Evolutionary conservation across 2,113 vertebrate species (phyloP).

Genomic region (Scolopax mira): DNA sequence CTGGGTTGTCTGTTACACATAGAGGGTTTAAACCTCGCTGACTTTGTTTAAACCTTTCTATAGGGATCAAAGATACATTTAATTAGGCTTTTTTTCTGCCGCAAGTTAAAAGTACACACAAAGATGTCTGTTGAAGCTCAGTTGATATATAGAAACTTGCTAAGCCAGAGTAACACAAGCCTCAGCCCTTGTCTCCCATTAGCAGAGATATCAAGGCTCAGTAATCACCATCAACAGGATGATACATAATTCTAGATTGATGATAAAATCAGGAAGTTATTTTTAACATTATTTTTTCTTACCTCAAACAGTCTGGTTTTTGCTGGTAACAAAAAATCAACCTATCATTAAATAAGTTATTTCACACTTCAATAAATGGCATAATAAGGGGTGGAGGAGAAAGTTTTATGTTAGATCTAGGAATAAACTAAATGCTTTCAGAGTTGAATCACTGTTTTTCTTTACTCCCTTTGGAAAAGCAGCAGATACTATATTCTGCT

Average conservation of each 20-base stretch:
- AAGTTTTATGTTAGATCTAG: conserved; percentile 64
- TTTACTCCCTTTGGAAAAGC: conserved; percentile 77
- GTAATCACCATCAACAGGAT: neutral
- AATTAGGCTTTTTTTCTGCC: conserved; percentile 11
- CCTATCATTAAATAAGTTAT: conserved; percentile 24
- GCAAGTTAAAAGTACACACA: neutral
- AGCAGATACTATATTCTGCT: conserved; percentile 76
- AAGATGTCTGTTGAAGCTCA: neutral
- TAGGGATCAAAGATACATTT: conserved; percentile 3
- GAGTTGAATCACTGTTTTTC: conserved; percentile 82
- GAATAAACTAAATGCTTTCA: conserved; percentile 75
- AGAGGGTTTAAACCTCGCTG: neutral
- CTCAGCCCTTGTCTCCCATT: neutral
- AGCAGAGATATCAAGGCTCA: neutral
- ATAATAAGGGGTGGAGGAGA: conserved; percentile 18
- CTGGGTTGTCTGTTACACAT: neutral
- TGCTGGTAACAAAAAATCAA: conserved; percentile 42
- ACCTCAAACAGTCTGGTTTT: neutral
- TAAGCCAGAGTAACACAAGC: neutral
- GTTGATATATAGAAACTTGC: neutral
- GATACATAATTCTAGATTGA: neutral
- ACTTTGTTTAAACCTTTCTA: conserved; percentile 34
- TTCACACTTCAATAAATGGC: conserved; percentile 1
- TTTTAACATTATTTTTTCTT: neutral
- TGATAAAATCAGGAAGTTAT: neutral